Conservation (phyloP, 2,888 invertebrate genomes). For the Pandemis corylana region DNA sequence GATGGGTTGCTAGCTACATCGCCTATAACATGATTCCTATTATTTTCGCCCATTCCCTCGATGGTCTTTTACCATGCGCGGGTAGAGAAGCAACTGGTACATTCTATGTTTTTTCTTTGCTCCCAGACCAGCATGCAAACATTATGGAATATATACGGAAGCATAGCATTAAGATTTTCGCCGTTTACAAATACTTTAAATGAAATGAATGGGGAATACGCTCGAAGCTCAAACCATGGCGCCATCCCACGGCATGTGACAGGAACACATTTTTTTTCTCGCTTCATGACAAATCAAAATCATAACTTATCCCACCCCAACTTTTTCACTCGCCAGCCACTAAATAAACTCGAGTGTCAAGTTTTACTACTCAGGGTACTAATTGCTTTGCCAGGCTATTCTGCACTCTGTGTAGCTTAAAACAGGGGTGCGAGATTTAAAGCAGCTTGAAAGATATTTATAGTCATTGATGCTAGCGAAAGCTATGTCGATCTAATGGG, state of each 20-base stretch:
- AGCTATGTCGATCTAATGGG: slow-evolving; percentile 12
- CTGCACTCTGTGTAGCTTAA: not conserved
- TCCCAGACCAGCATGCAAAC: no score
- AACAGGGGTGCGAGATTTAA: slow-evolving; percentile 10
- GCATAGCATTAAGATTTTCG: no score
- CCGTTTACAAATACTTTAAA: no score
- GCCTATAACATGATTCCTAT: no score
- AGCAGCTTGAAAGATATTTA: not conserved
- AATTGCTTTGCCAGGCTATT: slow-evolving; percentile 27
- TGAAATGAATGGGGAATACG: no score
- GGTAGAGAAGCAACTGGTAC: no score
- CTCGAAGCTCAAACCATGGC: not conserved
- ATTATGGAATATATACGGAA: no score
- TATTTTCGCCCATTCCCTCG: no score
- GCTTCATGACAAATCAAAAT: slow-evolving; percentile 19
- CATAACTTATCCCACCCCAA: slow-evolving; percentile 23
- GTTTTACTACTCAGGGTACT: slow-evolving; percentile 19
- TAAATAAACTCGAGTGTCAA: slow-evolving; percentile 27
- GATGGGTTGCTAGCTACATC: no score
- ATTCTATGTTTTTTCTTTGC: no score
- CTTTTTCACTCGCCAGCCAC: slow-evolving; percentile 19
- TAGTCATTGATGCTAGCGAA: slow-evolving; percentile 7
- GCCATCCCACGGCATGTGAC: not conserved
- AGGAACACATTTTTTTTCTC: slow-evolving; percentile 2
- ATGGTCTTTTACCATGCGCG: no score